Evolutionary conservation across 1,140 invertebrate species (phyloP).

Genomic region (Manduca sexta): DNA sequence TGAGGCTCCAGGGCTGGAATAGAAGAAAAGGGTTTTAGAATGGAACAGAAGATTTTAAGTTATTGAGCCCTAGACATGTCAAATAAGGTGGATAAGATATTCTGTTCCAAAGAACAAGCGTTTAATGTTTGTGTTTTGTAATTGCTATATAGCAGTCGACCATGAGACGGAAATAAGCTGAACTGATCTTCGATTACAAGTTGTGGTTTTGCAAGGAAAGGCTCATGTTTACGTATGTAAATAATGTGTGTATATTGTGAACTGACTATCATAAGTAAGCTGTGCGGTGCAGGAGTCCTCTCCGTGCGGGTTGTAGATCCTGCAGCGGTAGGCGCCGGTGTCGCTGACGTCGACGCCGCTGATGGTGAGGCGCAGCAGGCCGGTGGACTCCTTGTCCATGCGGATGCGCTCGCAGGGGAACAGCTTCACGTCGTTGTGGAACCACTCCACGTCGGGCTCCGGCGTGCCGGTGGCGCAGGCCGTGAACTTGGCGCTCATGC

Average conservation of each 20-base stretch:
- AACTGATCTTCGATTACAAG: too few relatives aligned
- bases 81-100: too few relatives aligned
- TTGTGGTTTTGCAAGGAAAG: too few relatives aligned
- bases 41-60: too few relatives aligned
- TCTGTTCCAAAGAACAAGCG: neutral
- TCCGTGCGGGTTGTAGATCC: conserved; percentile 88
- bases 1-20: conserved; percentile 79
- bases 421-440: conserved; percentile 84
- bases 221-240: too few relatives aligned
- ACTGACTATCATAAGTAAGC: conserved; percentile 87
- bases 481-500: conserved; percentile 93
- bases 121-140: neutral
- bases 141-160: too few relatives aligned
- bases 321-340: conserved; percentile 86
- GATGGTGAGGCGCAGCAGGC: conserved; percentile 85
- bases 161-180: too few relatives aligned
- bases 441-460: conserved; percentile 84
- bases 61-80: too few relatives aligned
- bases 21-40: neutral
- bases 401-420: conserved; percentile 86
- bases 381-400: conserved; percentile 87
- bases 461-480: conserved; percentile 90
- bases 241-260: neutral
- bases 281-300: conserved; percentile 87
- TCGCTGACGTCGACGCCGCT: conserved; percentile 83